Evolutionary conservation across 2,113 vertebrate species (phyloP).

Genomic region (Ameiurus melas): DNA sequence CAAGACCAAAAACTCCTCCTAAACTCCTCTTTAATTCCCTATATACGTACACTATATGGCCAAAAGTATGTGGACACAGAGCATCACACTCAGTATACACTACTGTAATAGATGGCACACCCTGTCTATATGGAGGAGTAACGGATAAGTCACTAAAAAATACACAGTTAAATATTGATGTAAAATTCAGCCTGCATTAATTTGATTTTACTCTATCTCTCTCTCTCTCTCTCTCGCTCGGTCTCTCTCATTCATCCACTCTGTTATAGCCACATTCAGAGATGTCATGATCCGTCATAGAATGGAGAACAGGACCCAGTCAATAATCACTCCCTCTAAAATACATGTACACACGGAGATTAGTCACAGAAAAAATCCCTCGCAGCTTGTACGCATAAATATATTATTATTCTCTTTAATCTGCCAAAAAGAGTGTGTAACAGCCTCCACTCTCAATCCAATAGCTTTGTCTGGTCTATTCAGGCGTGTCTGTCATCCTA

Average conservation of each 20-base stretch:
- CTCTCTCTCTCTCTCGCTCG: neutral
- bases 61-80: neutral
- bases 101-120: neutral
- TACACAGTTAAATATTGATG: neutral
- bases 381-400: neutral
- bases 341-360: constrained; percentile 26
- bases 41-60: neutral
- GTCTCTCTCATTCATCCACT: constrained; percentile 13
- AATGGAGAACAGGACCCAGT: constrained; percentile 19
- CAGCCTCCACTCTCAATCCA: constrained; percentile 25
- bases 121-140: neutral
- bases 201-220: neutral
- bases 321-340: constrained; percentile 29
- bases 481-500: neutral
- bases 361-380: constrained; percentile 17
- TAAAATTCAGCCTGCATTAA: neutral
- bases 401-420: constrained; percentile 35
- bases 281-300: constrained; percentile 22
- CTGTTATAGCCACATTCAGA: constrained; percentile 17
- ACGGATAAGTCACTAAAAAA: neutral
- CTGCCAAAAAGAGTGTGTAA: constrained; percentile 11
- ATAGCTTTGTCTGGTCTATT: constrained; percentile 15
- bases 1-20: neutral
- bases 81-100: neutral
- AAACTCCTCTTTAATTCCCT: neutral